A percentile compares a stretch with the other conserved stretches of the same genome.
Evolutionary conservation across 2,113 vertebrate species (phyloP).

Genomic region (Callipepla squamata): DNA sequence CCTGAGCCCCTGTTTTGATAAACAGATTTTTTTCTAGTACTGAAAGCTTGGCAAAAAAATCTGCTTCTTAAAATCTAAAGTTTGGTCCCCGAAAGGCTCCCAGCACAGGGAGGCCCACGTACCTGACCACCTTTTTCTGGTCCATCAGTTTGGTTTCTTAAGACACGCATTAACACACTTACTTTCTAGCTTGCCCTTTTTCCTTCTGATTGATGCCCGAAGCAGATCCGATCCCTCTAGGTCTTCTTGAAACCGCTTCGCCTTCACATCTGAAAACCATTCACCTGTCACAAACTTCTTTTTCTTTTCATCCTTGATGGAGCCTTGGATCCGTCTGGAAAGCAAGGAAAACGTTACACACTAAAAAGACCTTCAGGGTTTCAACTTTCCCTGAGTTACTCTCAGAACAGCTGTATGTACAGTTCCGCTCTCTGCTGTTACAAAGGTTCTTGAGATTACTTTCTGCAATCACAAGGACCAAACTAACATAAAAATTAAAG

Average conservation of each 20-base stretch:
- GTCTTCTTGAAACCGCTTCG: slow-evolving; percentile 71
- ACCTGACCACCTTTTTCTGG: background rate
- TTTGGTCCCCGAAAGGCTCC: background rate
- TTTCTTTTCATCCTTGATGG: slow-evolving; percentile 78
- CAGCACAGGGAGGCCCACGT: background rate
- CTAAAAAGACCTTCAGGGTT: background rate
- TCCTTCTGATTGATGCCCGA: slow-evolving; percentile 69
- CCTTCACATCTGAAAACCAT: slow-evolving; percentile 77
- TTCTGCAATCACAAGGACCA: background rate
- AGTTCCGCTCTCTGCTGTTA: background rate
- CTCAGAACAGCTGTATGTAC: accelerated
- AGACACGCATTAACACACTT: slow-evolving; percentile 1
- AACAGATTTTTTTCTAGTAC: background rate
- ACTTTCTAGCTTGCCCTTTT: slow-evolving; percentile 57
- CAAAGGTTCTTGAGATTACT: background rate
- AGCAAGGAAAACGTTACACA: background rate
- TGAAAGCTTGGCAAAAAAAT: background rate
- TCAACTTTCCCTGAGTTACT: accelerated
- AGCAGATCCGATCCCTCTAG: slow-evolving; percentile 70
- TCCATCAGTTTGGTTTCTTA: background rate
- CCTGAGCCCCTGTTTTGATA: background rate
- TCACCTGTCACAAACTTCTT: slow-evolving; percentile 79
- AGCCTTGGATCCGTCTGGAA: slow-evolving; percentile 68
- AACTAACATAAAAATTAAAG: background rate
- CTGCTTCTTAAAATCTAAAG: background rate